Base-by-base conservation (phyloP, 2,888 invertebrate genomes). In the Lymantria monacha region DNA sequence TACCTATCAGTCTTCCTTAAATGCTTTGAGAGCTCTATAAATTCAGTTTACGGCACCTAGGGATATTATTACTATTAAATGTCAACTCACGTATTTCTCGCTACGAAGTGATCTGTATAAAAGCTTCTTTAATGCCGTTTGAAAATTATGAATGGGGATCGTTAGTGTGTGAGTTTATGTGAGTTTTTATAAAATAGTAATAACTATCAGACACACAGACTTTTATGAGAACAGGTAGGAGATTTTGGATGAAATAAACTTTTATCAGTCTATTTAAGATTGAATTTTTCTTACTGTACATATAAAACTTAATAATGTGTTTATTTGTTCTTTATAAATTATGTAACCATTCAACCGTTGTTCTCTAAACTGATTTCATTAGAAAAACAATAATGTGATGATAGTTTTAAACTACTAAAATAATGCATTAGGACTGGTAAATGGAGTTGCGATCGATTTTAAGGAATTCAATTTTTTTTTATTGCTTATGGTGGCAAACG, bases 181-280 rank as follows among this genome's bases (percentile, higher is more conserved):
- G 38, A 54, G 47, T 51, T 55, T 53, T 49, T 36, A 13, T 49
- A 22, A 47, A 44, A 44, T 46, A 36, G 50, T 40, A 38, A 33
- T 12, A 5, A 9, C n/a, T 38, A 38, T 38, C 11, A 3, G 22
- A 22, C 36, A 11, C 60, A 65, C 65, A 66, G 43, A 59, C 63
- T 66, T 59, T 58, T 61, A 66, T 53, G 51, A 58, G 52, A 48
- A 43, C 46, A 66, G 61, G 57, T 53, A 50, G 48, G 45, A 48
- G 51, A 49, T 53, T 62, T 69, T 61, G 64, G 62, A 66, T 70
- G 63, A 47, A 59, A 74, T 72, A 73, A 73, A 62, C 55, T 51
- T 74, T 59, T 60, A 66, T 73, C 69, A 67, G 53, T 44, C 33
- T 50, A 58, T 48, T 49, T 47, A 13, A 51, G 53, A 61, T 61